A percentile compares a stretch with the other conserved stretches of the same genome.
phyloP scores from a whole-genome alignment of 2,888 invertebrate species.

The Mythimna pallens region DNA sequence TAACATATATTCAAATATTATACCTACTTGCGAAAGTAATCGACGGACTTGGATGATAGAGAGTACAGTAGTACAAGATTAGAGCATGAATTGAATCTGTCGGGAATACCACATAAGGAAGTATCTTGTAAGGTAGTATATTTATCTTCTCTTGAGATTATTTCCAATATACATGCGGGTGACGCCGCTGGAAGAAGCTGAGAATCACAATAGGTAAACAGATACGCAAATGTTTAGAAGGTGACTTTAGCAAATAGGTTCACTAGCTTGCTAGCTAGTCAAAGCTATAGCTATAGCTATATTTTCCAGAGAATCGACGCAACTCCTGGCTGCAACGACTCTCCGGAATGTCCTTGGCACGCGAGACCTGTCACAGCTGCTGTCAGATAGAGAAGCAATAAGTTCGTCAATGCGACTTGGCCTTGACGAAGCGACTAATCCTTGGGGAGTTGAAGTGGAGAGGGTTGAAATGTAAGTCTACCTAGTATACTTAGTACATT shows the following conservation, averaged over 20 bases:
- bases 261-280: neutral
- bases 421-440: constrained; percentile 96
- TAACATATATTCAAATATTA: too few species aligned
- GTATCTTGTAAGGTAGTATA: too few species aligned
- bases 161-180: too few species aligned
- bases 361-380: constrained; percentile 96
- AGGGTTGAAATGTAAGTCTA: constrained; percentile 96
- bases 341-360: constrained; percentile 97
- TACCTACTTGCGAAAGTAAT: too few species aligned
- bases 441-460: constrained; percentile 98
- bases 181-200: too few species aligned
- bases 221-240: neutral
- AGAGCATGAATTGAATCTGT: too few species aligned
- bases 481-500: constrained; percentile 34
- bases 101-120: too few species aligned
- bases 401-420: constrained; percentile 96
- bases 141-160: too few species aligned
- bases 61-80: too few species aligned
- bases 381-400: constrained; percentile 98
- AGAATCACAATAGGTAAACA: too few species aligned
- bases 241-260: neutral
- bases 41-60: too few species aligned
- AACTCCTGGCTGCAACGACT: constrained; percentile 95
- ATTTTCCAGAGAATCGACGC: constrained; percentile 93
- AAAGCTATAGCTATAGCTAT: constrained; percentile 10